A percentile compares a stretch with the other conserved stretches of the same genome.
Evolutionary conservation across 2,113 vertebrate species (phyloP).

Genomic region (Callaeas wilsoni): DNA sequence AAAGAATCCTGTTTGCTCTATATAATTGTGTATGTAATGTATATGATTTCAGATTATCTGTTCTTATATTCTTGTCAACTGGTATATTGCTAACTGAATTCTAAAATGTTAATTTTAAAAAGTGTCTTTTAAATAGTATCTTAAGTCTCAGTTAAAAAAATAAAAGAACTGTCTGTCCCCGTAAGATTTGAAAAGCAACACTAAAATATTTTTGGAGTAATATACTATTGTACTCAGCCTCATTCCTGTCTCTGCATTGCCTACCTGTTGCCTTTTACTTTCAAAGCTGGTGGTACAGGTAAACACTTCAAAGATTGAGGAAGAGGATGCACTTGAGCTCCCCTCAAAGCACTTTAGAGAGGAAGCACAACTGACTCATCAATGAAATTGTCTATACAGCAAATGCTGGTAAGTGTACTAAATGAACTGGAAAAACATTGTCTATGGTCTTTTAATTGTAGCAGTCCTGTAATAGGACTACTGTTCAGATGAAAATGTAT

Average conservation of each 20-base stretch:
- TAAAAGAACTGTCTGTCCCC: not conserved
- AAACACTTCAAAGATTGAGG: conserved; percentile 61
- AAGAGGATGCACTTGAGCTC: conserved; percentile 58
- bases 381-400: conserved; percentile 53
- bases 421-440: not conserved
- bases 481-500: not conserved
- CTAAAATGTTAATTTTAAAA: not conserved
- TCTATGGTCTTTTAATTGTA: conserved; percentile 5
- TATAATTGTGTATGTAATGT: not conserved
- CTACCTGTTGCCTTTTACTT: conserved; percentile 64
- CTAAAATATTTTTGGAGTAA: not conserved
- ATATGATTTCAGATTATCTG: not conserved
- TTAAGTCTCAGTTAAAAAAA: not conserved
- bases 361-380: conserved; percentile 55
- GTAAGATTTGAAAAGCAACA: not conserved
- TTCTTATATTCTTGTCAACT: not conserved
- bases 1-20: not conserved
- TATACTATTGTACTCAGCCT: not conserved
- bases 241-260: conserved; percentile 46
- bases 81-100: not conserved
- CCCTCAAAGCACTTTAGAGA: conserved; percentile 59
- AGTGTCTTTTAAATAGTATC: not conserved
- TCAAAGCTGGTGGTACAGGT: conserved; percentile 51
- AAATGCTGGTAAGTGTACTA: conserved; percentile 55
- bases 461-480: not conserved